Evolutionary conservation across 2,888 invertebrate genomes (phyloP), one percentile per base, ranked within the genome.

Genomic region (Callosobruchus maculatus): DNA sequence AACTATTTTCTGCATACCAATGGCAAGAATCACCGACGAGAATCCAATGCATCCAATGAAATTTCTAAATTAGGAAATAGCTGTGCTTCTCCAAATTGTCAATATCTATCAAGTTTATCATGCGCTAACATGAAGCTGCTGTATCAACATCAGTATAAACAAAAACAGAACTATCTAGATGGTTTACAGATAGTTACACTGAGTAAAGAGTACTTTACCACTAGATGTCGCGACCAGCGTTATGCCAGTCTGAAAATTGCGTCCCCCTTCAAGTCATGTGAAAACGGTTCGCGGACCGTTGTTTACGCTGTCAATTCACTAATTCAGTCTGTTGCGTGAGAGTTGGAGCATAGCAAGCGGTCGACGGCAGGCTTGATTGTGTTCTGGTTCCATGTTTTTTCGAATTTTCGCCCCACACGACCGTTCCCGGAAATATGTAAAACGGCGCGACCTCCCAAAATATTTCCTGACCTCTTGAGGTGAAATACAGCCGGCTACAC

Each of bases 321-420:
- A 75, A 73, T 78, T 77, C 79, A 78, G 76, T 81, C 81, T 81
- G 82, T 83, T 80, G 82, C 80, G 80, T 81, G 78, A 76, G 76
- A 76, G 74, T 74, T 81, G 82, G 83, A 79, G 83, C 85, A 85
- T 84, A 85, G 85, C 85, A 84, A 83, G 84, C 83, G 78, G 75
- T 79, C 81, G 79, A 80, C 77, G 78, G 78, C 78, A 79, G 83
- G 84, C 85, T 85, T 85, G 85, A 85, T 83, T 85, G 83, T 85
- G 85, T 84, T 82, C 81, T 80, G 80, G 82, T 78, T 80, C 79
- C 78, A 79, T 80, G 79, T 81, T 79, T 77, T 79, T 77, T 75
- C 76, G 71, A 73, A 75, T 78, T 77, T 76, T 76, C 78, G 74
- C 74, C 80, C 79, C 79, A 66, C 67, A 70, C 66, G 77, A 79